phyloP scores from a whole-genome alignment of 2,113 vertebrate species.

The Canis aureus region DNA sequence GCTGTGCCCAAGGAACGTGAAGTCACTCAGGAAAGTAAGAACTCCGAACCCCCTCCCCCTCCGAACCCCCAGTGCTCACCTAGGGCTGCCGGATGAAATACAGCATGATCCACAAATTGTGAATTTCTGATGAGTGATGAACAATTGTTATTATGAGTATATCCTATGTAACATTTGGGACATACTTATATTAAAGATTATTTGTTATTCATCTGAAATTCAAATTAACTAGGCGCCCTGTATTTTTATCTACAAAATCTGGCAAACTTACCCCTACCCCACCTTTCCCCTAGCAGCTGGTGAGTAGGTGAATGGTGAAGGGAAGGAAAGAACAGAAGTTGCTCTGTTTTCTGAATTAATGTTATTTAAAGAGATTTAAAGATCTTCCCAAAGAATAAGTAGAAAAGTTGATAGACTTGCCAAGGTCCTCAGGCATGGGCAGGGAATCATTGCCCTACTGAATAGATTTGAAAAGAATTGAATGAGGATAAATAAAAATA shows the following conservation, averaged over 20 bases:
- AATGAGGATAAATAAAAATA: not conserved
- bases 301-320: slow-evolving; percentile 32
- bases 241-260: slow-evolving; percentile 51
- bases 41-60: not conserved
- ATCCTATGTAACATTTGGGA: not conserved
- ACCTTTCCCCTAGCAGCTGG: slow-evolving; percentile 18
- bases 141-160: not conserved
- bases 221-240: not conserved
- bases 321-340: slow-evolving; percentile 13
- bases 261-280: not conserved
- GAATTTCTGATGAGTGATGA: not conserved
- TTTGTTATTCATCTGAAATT: slow-evolving; percentile 46
- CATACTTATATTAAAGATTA: not conserved
- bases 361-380: slow-evolving; percentile 17
- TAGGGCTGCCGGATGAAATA: not conserved
- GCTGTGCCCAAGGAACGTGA: not conserved
- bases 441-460: not conserved
- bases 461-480: not conserved
- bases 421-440: not conserved
- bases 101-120: not conserved
- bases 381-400: not conserved
- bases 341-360: slow-evolving; percentile 16
- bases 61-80: too few species aligned
- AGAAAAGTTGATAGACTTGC: not conserved
- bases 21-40: not conserved